Percentiles rank a stretch among this genome's conserved stretches.
These are phyloP conservation scores for Nesogale talazaci DNA, from an alignment of 2,113 vertebrate genomes.

Conservation along the genomic window DNA sequence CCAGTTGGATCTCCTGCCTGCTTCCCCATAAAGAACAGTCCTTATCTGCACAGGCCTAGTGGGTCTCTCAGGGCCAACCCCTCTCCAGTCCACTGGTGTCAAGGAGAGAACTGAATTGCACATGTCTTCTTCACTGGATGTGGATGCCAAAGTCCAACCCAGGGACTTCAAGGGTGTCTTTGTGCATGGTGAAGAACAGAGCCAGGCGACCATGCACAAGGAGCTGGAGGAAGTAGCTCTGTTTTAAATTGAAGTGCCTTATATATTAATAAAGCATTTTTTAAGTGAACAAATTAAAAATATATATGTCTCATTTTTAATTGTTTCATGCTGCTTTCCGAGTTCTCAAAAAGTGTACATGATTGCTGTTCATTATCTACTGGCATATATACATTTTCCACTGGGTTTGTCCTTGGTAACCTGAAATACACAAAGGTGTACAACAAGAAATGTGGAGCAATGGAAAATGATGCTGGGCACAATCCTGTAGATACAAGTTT, in stretches of 20 bases:
- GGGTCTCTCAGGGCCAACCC: conserved; percentile 78
- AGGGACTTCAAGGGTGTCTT: conserved; percentile 91
- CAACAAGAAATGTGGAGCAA: neutral
- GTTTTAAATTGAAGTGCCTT: conserved; percentile 86
- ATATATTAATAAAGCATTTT: conserved; percentile 22
- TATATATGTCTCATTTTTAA: conserved; percentile 39
- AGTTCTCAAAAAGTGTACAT: neutral
- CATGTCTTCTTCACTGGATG: conserved; percentile 88
- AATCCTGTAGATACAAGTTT: neutral
- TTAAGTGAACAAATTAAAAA: conserved; percentile 61
- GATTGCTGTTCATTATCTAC: neutral
- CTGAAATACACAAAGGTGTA: conserved; percentile 18
- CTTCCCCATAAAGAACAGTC: conserved; percentile 86
- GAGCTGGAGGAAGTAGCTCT: conserved; percentile 94
- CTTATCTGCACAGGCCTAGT: conserved; percentile 86
- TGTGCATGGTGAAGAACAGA: conserved; percentile 91
- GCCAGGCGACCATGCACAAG: conserved; percentile 85
- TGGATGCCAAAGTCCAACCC: conserved; percentile 93
- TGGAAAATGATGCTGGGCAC: neutral
- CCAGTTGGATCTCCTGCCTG: conserved; percentile 86
- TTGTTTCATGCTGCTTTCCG: conserved; percentile 78
- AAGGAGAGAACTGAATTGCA: conserved; percentile 84
- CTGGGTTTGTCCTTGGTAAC: conserved; percentile 48
- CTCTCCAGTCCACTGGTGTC: conserved; percentile 79
- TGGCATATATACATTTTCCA: neutral